These are phyloP conservation scores for Agraylea sexmaculata DNA, from an alignment of 1,140 invertebrate genomes.

Conservation along the genomic window DNA sequence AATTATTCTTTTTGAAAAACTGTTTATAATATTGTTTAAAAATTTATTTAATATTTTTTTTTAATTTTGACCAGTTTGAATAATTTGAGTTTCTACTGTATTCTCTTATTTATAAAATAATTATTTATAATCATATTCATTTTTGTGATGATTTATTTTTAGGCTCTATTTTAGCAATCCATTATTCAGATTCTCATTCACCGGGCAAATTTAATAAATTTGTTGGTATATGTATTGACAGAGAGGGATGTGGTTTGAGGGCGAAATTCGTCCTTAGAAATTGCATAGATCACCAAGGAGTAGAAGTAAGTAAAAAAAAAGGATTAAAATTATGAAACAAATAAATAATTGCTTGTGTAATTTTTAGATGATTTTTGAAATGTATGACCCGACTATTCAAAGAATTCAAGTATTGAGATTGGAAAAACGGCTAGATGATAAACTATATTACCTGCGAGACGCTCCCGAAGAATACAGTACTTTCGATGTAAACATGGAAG, in stretches of 20 bases:
- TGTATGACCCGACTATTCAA: slow-evolving; percentile 90
- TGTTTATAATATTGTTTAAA: too few species aligned
- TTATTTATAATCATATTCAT: neutral
- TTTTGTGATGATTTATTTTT: slow-evolving; percentile 20
- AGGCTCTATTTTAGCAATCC: slow-evolving; percentile 87
- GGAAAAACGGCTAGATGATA: slow-evolving; percentile 88
- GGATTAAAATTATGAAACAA: neutral
- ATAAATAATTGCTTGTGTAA: neutral
- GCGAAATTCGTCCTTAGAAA: slow-evolving; percentile 84
- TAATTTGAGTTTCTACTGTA: too few species aligned
- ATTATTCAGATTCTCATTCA: slow-evolving; percentile 78
- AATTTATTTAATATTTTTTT: too few species aligned
- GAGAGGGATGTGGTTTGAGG: slow-evolving; percentile 66
- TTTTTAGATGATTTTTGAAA: slow-evolving; percentile 69
- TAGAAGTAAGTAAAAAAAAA: slow-evolving; percentile 39
- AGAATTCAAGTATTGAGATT: slow-evolving; percentile 82
- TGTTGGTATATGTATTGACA: slow-evolving; percentile 92
- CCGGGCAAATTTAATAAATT: slow-evolving; percentile 78
- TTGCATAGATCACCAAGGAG: slow-evolving; percentile 79
- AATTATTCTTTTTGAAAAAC: too few species aligned
- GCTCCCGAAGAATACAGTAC: slow-evolving; percentile 88
- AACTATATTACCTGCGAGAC: slow-evolving; percentile 85
- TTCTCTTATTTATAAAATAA: neutral
- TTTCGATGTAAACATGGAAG: slow-evolving; percentile 85
- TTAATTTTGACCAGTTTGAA: too few species aligned